Evolutionary conservation across 2,888 invertebrate genomes (phyloP), one percentile per base, ranked within the genome.

Genomic region (Brenthis daphne): DNA sequence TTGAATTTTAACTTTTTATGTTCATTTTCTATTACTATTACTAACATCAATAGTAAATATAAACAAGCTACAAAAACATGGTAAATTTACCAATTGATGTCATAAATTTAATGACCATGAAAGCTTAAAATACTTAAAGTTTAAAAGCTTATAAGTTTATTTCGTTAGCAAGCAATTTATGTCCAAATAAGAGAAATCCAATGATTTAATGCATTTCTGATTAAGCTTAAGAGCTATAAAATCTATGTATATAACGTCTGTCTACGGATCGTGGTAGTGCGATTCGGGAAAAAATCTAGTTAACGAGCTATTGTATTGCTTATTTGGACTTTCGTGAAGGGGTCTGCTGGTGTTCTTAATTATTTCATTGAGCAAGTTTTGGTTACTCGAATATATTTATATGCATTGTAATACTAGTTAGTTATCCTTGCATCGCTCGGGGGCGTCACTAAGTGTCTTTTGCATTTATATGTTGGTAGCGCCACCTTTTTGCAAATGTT

Each of bases 231-330:
- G 37, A 2, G 37, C 2, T 43, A 43, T 11, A 11, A 43, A 43
- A 43, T 43, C 11, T 11, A 8, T 8, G 37, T 43, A 43, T 11
- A 43, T 11, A 11, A 43, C 8, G 37, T 11, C 11, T 77, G 77
- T 77, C 78, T 14, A 20, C 57, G 76, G 75, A 78, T 77, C 77
- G 77, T 76, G 77, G 76, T 77, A 78, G 79, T 8, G 48, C 78
- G 81, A 81, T 82, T 67, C 48, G 83, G 81, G 83, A 85, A 85
- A 85, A 84, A 84, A 79, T 79, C 74, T 74, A 77, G 77, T 80
- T 89, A 89, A 89, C 85, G 85, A 89, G 84, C 80, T 80, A 88
- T 89, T 90, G 89, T 89, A 82, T 82, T 87, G 88, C 86, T 88
- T 88, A 86, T 88, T 87, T 87, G 82, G 82, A 75, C 77, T 79